phyloP scores from a whole-genome alignment of 2,113 vertebrate species.

The Rhombomys opimus region DNA sequence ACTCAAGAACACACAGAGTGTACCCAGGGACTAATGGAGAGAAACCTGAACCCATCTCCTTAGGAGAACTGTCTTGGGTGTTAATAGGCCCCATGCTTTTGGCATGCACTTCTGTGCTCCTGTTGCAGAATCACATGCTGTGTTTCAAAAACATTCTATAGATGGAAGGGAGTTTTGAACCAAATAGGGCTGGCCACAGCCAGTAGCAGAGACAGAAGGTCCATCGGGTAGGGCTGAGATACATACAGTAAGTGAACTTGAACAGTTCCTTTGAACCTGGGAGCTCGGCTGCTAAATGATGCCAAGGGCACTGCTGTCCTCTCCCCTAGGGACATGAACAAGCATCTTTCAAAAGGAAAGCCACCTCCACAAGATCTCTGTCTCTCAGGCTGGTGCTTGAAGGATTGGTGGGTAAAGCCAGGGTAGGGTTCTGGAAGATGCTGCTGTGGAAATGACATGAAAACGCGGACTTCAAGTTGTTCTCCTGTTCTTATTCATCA shows the following conservation, averaged over 20 bases:
- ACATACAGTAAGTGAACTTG: background rate
- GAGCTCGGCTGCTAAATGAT: too few species aligned
- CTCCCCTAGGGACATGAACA: background rate
- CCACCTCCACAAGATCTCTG: background rate
- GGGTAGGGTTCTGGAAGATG: background rate
- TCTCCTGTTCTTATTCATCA: background rate
- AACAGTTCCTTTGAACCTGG: background rate
- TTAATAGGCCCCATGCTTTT: rapidly evolving
- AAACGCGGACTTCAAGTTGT: background rate
- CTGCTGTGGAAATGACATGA: background rate
- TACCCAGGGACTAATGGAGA: background rate
- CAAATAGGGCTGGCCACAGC: background rate
- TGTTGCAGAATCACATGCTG: too few species aligned
- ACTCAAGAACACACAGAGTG: background rate
- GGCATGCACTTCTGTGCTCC: background rate
- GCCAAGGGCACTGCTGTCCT: too few species aligned
- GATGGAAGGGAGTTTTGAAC: background rate
- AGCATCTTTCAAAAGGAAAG: background rate
- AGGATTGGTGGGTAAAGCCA: background rate
- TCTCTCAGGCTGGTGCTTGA: background rate
- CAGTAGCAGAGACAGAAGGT: background rate
- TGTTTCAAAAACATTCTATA: background rate
- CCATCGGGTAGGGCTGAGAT: background rate
- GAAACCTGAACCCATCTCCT: background rate
- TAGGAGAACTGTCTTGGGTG: background rate